Base-by-base conservation (phyloP, 1,140 invertebrate species). In the Drosophila pandora region DNA sequence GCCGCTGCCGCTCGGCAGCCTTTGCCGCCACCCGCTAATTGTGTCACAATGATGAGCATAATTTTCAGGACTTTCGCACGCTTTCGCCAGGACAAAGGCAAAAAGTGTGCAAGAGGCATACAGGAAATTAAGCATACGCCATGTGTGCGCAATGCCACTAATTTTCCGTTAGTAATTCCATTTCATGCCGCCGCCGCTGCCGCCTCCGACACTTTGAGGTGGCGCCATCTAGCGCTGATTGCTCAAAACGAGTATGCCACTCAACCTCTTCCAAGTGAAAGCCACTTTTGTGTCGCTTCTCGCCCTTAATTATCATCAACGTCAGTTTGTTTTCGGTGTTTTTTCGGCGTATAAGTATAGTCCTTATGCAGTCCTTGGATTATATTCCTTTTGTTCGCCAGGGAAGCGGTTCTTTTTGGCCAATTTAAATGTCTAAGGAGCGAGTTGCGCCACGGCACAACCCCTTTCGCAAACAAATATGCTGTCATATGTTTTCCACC, bases 11-110 rank as follows among this genome's bases (percentile, higher is more conserved):
- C 22, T 9, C 47, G 58, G 21, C 45, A 23, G 54, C 62, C 54
- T 37, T 17, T 50, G 48, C 61, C 52, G 54, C 55, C 30, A 32
- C 49, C 65, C 65, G 64, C 70, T 87, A 87, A 87, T 87, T 87
- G 82, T 87, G 82, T 87, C 82, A 87, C 82, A 87, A 87, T 87
- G 82, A 87, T 87, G 82, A 87, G 82, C 83, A 85, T 82, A 87
- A 87, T 85, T 87, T 83, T 34, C 79, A 69, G 63, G 22, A 61
- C 64, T 34, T 45, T 37, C 45, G 60, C 76, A 60, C 73, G 70
- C 75, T 74, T 73, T 75, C 41, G 39, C 62, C 70, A 32, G 64
- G 58, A 61, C 63, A 60, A 50, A 57, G 56, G 34, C 17, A 25
- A 17, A 30, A 6, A 17, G 34, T 12, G 34, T 37, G 10, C 23